Evolutionary conservation across 2,113 vertebrate species (phyloP), one percentile per base, ranked within the genome.

Genomic region (Thalassarche chlororhynchos): DNA sequence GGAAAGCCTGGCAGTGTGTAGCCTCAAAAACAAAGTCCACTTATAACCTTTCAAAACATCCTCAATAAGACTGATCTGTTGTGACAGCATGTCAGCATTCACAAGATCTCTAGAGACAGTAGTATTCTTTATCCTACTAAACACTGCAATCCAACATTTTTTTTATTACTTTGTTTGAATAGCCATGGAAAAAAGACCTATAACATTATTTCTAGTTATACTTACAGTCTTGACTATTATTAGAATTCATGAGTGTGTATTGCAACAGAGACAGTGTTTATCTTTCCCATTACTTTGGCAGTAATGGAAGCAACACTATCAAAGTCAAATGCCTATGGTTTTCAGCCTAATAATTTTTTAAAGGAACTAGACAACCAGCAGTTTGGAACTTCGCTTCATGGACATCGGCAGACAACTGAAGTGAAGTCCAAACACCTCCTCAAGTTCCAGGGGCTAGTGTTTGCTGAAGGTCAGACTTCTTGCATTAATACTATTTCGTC

Each of bases 31-130:
- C n/a, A 55, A 94, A 91, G 84, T 61, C 74, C 40, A 61, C 40
- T 90, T 89, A 51, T 4, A 87, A 68, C 21, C 46, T 92, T 97
- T 88, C 58, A 90, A 86, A 95, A 97, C 80, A 92, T 87, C 80
- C 89, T 93, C 47, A 78, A 1, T 26, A 82, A 57, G 68, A 81
- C 14, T 60, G 69, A 91, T 78, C 31, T 80, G 69, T 81, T 96
- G 61, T 85, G 87, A 92, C 58, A 94, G 70, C 32, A 42, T 6
- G 55, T 83, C 96, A 89, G 60, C 17, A 83, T 64, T 79, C 74
- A 83, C 72, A 32, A 66, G 76, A 74, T 82, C 76, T 84, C 68
- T 54, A 40, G 49, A 93, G 52, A 81, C 49, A 89, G 25, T 7
- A 29, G 49, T 25, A 71, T 85, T 60, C 65, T 80, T 89, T 70